Base-by-base conservation (phyloP, 1,140 invertebrate species). In the Drosophila ercepeae region DNA sequence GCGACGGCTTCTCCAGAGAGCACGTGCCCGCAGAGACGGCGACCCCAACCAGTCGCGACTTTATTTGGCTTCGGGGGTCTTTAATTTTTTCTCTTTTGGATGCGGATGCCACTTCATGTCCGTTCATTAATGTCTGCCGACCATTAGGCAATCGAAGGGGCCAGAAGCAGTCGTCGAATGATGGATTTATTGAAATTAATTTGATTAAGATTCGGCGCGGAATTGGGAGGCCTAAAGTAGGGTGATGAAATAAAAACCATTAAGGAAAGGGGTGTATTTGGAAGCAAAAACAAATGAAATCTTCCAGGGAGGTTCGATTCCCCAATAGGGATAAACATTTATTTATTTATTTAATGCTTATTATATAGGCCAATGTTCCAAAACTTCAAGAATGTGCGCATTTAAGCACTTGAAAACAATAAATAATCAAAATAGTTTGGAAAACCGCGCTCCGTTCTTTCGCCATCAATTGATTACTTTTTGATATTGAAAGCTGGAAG, bases 141-240 rank as follows among this genome's bases (percentile, higher is more conserved):
- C 58, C 65, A 60, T 79, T 71, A 72, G 48, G 39, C 42, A 27
- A 70, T 42, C 49, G 44, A 39, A 50, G 1, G 19, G 16, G 23
- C 19, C 0, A 64, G 34, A 65, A 34, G n/a, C n/a, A 39, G 21
- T 32, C 14, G 48, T 57, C 39, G 64, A 81, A 76, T 84, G 76
- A 84, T 84, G 82, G 73, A 88, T 86, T 88, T 86, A 86, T 86
- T 86, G 76, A 88, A 86, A 88, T 88, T 81, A 88, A 88, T 88
- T 81, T 65, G 50, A 39, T 42, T 61, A 4, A 76, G 65, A 75
- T 82, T 84, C 71, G 79, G 72, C 75, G 68, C 65, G 29, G 44
- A 54, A 61, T 25, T 71, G 49, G 42, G 29, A 29, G 36, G 23
- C 23, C 19, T 25, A 25, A 51, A 72, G 46, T 71, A 48, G 57